Evolutionary conservation across 2,113 vertebrate genomes (phyloP).

Genomic region (Periophthalmodon schlosseri): DNA sequence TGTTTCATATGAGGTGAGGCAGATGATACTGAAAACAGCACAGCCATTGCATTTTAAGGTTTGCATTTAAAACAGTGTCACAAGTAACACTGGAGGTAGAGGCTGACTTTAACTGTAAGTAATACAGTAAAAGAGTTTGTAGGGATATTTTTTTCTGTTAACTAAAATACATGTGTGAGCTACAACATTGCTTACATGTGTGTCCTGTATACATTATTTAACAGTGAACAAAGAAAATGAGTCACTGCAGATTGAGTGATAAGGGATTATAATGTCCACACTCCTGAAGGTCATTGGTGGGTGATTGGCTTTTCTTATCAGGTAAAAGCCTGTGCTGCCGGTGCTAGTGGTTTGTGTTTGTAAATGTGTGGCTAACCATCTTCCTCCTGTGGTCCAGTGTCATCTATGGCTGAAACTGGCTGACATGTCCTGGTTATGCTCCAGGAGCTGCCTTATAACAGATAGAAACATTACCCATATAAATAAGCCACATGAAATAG

Average conservation of each 20-base stretch:
- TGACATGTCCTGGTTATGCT: conserved; percentile 26
- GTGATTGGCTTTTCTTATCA: conserved; percentile 57
- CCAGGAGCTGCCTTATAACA: background rate
- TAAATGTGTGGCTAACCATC: conserved; percentile 60
- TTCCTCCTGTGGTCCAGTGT: conserved; percentile 44
- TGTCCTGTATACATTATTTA: background rate
- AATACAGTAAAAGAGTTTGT: too few species aligned
- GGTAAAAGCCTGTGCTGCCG: conserved; percentile 24
- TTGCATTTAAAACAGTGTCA: too few species aligned
- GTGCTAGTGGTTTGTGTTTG: conserved; percentile 45
- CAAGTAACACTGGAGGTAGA: background rate
- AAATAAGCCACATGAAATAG: background rate
- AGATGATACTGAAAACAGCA: background rate
- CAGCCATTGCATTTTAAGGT: background rate
- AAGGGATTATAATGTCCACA: conserved; percentile 13
- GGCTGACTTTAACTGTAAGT: background rate
- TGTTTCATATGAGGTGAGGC: background rate
- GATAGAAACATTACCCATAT: background rate
- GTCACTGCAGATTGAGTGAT: conserved; percentile 14
- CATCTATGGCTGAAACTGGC: conserved; percentile 18
- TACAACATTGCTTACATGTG: background rate
- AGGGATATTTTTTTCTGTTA: too few species aligned
- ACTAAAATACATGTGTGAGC: background rate
- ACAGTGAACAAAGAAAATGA: conserved; percentile 11
- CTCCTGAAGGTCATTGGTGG: conserved; percentile 58